phyloP scores from a whole-genome alignment of 2,113 vertebrate genomes.

The Onychorhynchus coronatus region DNA sequence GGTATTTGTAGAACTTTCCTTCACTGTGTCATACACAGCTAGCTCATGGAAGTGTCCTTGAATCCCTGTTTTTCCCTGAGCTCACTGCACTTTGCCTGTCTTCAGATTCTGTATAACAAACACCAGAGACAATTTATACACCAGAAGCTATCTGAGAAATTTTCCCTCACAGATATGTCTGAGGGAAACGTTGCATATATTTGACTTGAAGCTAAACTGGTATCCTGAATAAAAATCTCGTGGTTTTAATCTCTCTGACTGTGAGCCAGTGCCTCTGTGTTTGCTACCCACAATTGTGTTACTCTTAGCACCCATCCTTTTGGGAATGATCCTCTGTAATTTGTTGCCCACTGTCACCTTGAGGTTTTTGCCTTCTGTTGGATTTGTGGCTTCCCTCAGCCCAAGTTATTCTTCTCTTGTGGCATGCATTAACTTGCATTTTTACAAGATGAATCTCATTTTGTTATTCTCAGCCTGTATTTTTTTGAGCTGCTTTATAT shows the following conservation, averaged over 20 bases:
- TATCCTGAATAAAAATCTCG: not conserved
- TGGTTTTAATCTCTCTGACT: not conserved
- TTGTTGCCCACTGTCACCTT: not conserved
- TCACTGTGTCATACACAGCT: not conserved
- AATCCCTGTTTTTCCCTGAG: not conserved
- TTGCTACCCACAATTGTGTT: not conserved
- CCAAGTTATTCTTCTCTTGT: constrained; percentile 32
- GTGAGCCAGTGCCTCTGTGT: not conserved
- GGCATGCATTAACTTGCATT: constrained; percentile 7
- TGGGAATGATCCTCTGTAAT: not conserved
- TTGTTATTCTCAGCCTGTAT: not conserved
- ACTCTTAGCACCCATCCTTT: not conserved
- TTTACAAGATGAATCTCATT: constrained; percentile 46
- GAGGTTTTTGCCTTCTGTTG: constrained; percentile 18
- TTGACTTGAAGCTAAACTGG: not conserved
- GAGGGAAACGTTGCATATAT: not conserved
- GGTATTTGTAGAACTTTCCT: not conserved
- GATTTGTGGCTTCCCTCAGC: constrained; percentile 20
- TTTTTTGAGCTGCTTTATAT: not conserved
- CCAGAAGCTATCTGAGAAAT: not conserved
- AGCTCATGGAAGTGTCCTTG: not conserved
- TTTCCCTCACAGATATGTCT: not conserved
- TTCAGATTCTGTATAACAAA: not conserved
- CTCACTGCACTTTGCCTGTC: not conserved
- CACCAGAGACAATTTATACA: not conserved